A percentile compares a stretch with the other conserved stretches of the same genome.
These are phyloP conservation scores for Melieria picta DNA, from an alignment of 2,888 invertebrate species.

Conservation along the genomic window DNA sequence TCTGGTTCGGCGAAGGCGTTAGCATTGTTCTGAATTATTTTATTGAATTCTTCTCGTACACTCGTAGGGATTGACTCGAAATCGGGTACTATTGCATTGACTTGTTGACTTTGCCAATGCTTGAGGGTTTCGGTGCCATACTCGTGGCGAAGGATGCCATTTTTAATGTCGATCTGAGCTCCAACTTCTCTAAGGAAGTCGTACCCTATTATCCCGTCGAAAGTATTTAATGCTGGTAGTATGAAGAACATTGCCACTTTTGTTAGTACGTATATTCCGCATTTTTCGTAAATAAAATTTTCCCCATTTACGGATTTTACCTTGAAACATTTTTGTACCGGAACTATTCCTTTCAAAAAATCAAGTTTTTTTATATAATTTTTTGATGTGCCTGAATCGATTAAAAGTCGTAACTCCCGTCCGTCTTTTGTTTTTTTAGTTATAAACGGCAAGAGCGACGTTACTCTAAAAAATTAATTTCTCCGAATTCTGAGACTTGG, in stretches of 20 bases:
- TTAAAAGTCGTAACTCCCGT: too few species aligned
- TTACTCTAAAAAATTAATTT: slow-evolving; percentile 28
- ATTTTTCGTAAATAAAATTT: slow-evolving; percentile 18
- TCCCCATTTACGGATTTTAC: slow-evolving; percentile 31
- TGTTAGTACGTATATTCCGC: slow-evolving; percentile 13
- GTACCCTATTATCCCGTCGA: slow-evolving; percentile 24
- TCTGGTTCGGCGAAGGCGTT: slow-evolving; percentile 8
- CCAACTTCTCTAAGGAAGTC: slow-evolving; percentile 25
- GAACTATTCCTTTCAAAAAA: background rate
- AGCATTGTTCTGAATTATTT: background rate
- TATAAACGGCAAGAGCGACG: slow-evolving; percentile 28
- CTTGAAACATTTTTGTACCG: slow-evolving; percentile 2
- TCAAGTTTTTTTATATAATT: slow-evolving; percentile 28
- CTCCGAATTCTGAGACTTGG: background rate
- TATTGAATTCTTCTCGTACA: background rate
- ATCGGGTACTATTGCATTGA: background rate
- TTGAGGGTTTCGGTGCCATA: background rate
- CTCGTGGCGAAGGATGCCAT: slow-evolving; percentile 7
- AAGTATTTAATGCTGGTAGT: background rate
- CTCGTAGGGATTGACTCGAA: background rate
- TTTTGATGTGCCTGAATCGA: slow-evolving; percentile 24
- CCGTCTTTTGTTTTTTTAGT: slow-evolving; percentile 14
- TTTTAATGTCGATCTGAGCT: slow-evolving; percentile 29
- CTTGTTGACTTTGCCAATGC: background rate
- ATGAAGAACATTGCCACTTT: slow-evolving; percentile 24